These are phyloP conservation scores for Polia nebulosa DNA, from an alignment of 2,888 invertebrate species.

Conservation along the genomic window DNA sequence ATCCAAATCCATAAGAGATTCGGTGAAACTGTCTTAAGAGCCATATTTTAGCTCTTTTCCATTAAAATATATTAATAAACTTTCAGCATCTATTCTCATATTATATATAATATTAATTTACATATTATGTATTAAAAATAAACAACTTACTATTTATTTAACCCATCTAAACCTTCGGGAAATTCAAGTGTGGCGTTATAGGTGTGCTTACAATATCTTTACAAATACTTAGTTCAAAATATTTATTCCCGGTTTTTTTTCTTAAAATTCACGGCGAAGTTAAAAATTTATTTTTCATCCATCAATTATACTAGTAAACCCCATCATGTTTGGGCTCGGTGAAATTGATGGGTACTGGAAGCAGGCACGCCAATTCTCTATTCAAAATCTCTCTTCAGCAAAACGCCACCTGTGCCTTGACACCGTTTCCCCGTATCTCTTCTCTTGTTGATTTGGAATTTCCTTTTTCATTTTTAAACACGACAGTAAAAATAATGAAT, in stretches of 20 bases:
- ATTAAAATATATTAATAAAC: neutral
- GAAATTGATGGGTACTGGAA: neutral
- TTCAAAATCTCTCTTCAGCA: neutral
- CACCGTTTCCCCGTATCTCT: neutral
- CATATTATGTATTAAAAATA: neutral
- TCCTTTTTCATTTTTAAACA: neutral
- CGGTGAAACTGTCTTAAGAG: neutral
- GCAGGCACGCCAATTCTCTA: neutral
- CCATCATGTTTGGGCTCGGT: neutral
- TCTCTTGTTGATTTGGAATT: neutral
- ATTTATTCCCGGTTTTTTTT: neutral
- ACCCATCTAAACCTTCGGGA: neutral
- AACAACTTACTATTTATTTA: neutral
- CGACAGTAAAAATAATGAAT: slow-evolving; percentile 22
- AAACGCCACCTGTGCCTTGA: neutral
- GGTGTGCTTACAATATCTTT: neutral
- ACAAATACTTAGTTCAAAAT: no score
- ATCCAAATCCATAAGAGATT: neutral
- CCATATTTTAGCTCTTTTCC: neutral
- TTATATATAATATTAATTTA: neutral
- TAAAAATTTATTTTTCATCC: neutral
- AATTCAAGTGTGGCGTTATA: neutral
- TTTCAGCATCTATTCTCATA: neutral
- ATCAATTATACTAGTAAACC: neutral
- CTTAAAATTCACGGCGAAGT: neutral